phyloP scores from a whole-genome alignment of 2,797 vertebrate species.

The Champsocephalus gunnari region DNA sequence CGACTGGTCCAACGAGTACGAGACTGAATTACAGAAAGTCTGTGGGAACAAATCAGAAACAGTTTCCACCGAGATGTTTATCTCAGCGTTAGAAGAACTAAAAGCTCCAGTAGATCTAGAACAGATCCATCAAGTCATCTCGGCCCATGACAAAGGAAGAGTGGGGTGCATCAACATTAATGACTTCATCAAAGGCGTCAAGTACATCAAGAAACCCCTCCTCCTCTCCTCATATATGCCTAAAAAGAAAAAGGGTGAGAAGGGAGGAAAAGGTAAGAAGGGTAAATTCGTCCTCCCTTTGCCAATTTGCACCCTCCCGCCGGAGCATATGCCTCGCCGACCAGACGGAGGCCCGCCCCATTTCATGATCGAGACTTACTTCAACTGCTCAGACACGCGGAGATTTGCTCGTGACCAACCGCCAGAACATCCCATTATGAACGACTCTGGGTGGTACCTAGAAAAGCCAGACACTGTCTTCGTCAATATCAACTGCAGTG shows the following conservation, averaged over 20 bases:
- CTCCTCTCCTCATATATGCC: constrained; percentile 85
- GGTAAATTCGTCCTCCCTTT: constrained; percentile 80
- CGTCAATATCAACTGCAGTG: constrained; percentile 87
- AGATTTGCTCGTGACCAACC: constrained; percentile 82
- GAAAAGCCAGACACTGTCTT: constrained; percentile 85
- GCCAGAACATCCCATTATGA: constrained; percentile 87
- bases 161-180: constrained; percentile 77
- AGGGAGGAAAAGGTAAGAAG: constrained; percentile 78
- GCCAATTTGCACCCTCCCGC: constrained; percentile 88
- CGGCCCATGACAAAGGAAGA: constrained; percentile 78
- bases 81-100: constrained; percentile 78
- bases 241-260: constrained; percentile 88
- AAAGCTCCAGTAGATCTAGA: constrained; percentile 74
- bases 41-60: constrained; percentile 67
- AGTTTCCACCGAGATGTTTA: constrained; percentile 81
- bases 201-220: constrained; percentile 87
- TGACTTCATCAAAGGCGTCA: constrained; percentile 91
- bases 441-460: constrained; percentile 92
- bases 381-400: constrained; percentile 74
- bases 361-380: constrained; percentile 89
- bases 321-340: constrained; percentile 58
- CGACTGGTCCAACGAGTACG: constrained; percentile 90
- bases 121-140: constrained; percentile 76
- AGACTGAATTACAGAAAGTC: constrained; percentile 77
- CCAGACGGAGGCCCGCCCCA: constrained; percentile 85